A percentile compares a stretch with the other conserved stretches of the same genome.
These are phyloP conservation scores for Hylia prasina DNA, from an alignment of 2,113 vertebrate genomes.

Conservation along the genomic window DNA sequence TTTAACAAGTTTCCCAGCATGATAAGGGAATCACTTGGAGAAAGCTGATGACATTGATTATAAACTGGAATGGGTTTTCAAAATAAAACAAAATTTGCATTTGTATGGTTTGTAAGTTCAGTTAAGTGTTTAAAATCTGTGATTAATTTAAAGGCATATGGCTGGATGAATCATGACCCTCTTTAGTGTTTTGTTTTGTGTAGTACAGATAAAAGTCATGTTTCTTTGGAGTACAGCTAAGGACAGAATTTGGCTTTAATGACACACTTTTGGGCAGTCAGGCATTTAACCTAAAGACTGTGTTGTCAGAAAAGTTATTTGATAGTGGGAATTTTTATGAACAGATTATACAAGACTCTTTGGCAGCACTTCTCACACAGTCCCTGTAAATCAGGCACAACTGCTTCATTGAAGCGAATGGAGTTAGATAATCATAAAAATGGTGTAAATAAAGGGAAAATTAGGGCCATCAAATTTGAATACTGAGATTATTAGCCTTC, in stretches of 20 bases:
- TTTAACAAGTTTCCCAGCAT: neutral
- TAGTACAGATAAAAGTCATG: neutral
- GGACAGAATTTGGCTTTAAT: neutral
- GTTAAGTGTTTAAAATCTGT: neutral
- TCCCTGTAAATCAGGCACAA: neutral
- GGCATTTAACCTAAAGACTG: neutral
- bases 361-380: neutral
- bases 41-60: neutral
- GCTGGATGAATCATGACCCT: neutral
- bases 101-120: neutral
- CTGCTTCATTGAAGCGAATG: neutral
- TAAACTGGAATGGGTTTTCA: neutral
- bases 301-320: neutral
- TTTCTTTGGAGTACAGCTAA: neutral
- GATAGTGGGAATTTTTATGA: neutral
- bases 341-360: neutral
- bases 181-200: neutral
- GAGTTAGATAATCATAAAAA: neutral
- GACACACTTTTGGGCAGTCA: neutral
- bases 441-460: slow-evolving; percentile 13
- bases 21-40: neutral
- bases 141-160: neutral
- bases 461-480: neutral
- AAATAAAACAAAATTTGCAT: neutral
- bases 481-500: neutral